Conservation (phyloP, 2,797 vertebrate species). For the Hipposideros larvatus region DNA sequence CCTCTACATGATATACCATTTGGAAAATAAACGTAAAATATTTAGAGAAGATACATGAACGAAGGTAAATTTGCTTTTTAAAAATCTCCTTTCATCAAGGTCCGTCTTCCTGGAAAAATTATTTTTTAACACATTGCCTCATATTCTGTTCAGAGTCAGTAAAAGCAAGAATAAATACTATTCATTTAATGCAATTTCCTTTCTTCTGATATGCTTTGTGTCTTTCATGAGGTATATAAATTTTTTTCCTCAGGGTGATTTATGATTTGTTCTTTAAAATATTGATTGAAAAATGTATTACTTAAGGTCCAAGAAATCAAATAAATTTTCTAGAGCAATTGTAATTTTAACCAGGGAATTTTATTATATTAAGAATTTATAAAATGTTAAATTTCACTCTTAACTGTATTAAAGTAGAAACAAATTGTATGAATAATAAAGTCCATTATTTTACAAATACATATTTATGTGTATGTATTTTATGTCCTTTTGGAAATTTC, state of each 20-base stretch:
- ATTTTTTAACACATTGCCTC: neutral
- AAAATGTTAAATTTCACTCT: neutral
- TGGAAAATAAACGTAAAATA: neutral
- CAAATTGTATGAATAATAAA: neutral
- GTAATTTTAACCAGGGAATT: neutral
- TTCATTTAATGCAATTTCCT: neutral
- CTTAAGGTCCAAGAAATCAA: neutral
- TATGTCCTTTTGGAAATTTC: neutral
- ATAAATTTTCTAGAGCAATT: neutral
- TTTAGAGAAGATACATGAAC: neutral
- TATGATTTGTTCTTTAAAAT: conserved; percentile 48
- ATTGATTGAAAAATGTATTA: conserved; percentile 9
- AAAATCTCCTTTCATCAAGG: neutral
- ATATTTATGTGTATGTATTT: neutral
- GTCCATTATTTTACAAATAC: neutral
- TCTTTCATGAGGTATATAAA: neutral
- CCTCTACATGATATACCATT: neutral
- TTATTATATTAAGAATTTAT: neutral
- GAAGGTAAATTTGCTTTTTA: neutral
- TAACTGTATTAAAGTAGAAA: conserved; percentile 7
- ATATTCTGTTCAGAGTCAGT: neutral
- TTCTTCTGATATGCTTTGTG: neutral
- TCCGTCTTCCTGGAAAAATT: neutral
- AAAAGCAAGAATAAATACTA: neutral
- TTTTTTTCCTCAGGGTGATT: neutral